phyloP scores from a whole-genome alignment of 2,113 vertebrate species.

The Cyanoramphus novaezelandiae region DNA sequence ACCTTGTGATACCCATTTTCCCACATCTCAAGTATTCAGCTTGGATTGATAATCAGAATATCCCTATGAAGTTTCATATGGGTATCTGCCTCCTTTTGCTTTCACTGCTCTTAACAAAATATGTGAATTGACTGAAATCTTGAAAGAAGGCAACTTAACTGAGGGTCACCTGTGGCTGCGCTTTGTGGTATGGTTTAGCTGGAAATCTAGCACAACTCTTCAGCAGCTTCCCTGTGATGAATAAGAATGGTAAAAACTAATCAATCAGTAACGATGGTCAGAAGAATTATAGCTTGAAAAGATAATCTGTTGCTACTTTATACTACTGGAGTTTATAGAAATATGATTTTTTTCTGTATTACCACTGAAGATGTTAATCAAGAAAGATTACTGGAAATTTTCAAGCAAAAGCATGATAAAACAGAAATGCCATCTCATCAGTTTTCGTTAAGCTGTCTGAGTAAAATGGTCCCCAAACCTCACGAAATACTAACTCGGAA shows the following conservation, averaged over 20 bases:
- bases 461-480: not conserved
- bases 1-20: not conserved
- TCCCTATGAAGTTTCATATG: not conserved
- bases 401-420: not conserved
- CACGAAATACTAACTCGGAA: not conserved
- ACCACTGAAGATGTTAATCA: not conserved
- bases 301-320: not conserved
- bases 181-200: not conserved
- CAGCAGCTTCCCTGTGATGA: not conserved
- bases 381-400: not conserved
- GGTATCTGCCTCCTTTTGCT: not conserved
- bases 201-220: not conserved
- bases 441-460: not conserved
- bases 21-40: not conserved
- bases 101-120: not conserved
- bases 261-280: not conserved
- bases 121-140: not conserved
- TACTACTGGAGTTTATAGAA: not conserved
- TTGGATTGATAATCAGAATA: not conserved
- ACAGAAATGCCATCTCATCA: not conserved
- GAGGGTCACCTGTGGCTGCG: not conserved
- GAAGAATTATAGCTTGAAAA: not conserved
- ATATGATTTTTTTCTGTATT: not conserved
- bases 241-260: not conserved
- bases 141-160: not conserved